Evolutionary conservation across 2,113 vertebrate species (phyloP).

Genomic region (Psilopogon haemacephalus): DNA sequence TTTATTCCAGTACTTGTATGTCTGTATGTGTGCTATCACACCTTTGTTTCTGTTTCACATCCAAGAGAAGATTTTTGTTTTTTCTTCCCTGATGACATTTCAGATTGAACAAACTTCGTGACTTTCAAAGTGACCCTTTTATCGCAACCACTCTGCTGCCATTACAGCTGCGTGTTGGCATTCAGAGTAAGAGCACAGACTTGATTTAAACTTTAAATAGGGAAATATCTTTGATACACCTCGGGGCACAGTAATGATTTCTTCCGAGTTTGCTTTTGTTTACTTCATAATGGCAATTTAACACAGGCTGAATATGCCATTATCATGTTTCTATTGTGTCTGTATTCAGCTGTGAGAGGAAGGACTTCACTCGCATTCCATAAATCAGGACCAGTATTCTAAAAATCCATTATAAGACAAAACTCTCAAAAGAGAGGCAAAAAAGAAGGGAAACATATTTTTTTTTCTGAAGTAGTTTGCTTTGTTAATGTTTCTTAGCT

Average conservation of each 20-base stretch:
- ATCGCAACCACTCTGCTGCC: not conserved
- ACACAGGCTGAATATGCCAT: not conserved
- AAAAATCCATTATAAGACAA: not conserved
- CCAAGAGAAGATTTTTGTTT: not conserved
- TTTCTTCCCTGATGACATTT: not conserved
- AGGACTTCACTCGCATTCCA: not conserved
- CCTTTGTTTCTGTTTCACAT: not conserved
- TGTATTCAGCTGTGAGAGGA: not conserved
- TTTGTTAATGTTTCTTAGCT: not conserved
- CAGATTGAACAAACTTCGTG: not conserved
- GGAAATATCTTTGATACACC: not conserved
- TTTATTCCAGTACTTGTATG: not conserved
- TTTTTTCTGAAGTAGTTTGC: not conserved
- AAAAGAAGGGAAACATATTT: not conserved
- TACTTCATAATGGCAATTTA: constrained; percentile 13
- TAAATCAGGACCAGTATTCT: not conserved
- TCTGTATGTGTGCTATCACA: not conserved
- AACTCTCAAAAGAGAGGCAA: not conserved
- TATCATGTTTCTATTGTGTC: not conserved
- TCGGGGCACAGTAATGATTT: not conserved
- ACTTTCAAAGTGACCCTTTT: constrained; percentile 32
- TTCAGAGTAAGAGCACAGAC: not conserved
- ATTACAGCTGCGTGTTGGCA: not conserved
- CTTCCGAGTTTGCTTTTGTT: not conserved
- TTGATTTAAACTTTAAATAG: constrained; percentile 57